These are phyloP conservation scores for Pteropus rufus DNA, from an alignment of 2,797 vertebrate genomes.

Conservation along the genomic window DNA sequence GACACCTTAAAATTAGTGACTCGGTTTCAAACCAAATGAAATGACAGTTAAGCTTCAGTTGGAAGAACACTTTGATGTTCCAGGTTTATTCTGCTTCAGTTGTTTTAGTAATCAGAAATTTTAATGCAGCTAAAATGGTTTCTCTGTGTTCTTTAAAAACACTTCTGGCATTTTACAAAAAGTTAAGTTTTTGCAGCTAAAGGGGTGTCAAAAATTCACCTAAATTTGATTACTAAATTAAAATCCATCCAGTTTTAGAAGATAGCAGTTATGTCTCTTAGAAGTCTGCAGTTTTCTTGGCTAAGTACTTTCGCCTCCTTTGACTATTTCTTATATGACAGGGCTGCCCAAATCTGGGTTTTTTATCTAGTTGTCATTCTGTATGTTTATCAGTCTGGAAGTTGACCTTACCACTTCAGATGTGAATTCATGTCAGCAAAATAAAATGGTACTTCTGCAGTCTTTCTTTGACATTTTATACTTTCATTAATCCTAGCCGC, in stretches of 20 bases:
- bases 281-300: background rate
- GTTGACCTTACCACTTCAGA: background rate
- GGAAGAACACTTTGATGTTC: background rate
- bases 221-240: conserved; percentile 28
- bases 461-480: background rate
- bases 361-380: background rate
- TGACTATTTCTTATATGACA: background rate
- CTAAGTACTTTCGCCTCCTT: background rate
- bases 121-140: background rate
- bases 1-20: background rate
- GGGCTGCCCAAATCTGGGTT: background rate
- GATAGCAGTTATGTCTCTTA: background rate
- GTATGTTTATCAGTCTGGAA: background rate
- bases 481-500: background rate
- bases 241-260: background rate
- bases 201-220: background rate
- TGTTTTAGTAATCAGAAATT: background rate
- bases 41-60: background rate
- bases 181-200: background rate
- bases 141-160: conserved; percentile 16
- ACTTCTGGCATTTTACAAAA: background rate
- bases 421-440: background rate
- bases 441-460: background rate
- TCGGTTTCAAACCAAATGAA: background rate
- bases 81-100: background rate